These are phyloP conservation scores for Tetropium fuscum DNA, from an alignment of 2,888 invertebrate genomes.

Conservation along the genomic window DNA sequence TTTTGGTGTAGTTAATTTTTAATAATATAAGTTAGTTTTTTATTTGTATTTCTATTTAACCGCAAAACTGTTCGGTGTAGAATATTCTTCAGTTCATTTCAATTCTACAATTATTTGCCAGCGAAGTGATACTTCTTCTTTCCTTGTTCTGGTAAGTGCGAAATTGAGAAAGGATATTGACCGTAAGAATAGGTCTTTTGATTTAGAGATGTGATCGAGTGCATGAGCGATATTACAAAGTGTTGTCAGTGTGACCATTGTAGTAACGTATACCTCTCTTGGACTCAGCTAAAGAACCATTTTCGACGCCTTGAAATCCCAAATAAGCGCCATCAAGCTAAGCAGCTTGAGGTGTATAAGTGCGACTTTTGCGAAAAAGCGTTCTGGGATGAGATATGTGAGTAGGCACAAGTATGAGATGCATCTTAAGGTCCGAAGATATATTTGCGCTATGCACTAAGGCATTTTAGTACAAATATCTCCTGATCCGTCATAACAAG, in stretches of 20 bases:
- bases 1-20: too few relatives aligned
- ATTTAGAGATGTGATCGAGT: conserved; percentile 18
- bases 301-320: conserved; percentile 23
- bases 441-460: conserved; percentile 1
- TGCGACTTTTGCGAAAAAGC: conserved; percentile 66
- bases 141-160: not conserved
- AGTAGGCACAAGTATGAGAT: conserved; percentile 64
- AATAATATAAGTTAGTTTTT: too few relatives aligned
- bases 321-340: conserved; percentile 16
- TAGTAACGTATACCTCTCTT: conserved; percentile 15
- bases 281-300: conserved; percentile 26
- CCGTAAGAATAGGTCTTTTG: conserved; percentile 19
- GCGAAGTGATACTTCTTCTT: not conserved
- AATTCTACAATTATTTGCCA: too few relatives aligned
- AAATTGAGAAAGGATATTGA: too few relatives aligned
- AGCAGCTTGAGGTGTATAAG: conserved; percentile 32
- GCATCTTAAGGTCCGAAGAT: conserved; percentile 43
- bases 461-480: conserved; percentile 24
- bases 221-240: conserved; percentile 4
- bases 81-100: too few relatives aligned
- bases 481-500: conserved; percentile 22
- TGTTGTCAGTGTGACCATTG: conserved; percentile 23
- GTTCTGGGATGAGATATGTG: conserved; percentile 65
- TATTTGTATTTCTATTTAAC: too few relatives aligned
- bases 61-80: too few relatives aligned